These are phyloP conservation scores for Acleris cristana DNA, from an alignment of 2,888 invertebrate species.

Conservation along the genomic window DNA sequence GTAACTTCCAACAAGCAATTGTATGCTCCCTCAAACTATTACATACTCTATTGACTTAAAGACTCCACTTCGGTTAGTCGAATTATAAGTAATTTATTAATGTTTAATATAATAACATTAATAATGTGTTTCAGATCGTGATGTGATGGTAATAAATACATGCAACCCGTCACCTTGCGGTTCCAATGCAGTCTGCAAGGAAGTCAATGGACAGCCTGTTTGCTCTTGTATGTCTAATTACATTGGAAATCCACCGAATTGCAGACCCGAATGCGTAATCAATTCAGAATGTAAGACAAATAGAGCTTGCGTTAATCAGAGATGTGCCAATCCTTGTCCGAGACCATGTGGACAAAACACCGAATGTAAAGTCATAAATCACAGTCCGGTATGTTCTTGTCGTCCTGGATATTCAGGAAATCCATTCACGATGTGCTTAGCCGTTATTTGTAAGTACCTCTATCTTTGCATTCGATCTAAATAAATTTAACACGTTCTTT, in stretches of 20 bases:
- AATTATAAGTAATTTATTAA: constrained; percentile 7
- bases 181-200: constrained; percentile 88
- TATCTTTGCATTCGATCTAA: neutral
- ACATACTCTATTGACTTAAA: too few species aligned
- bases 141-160: constrained; percentile 75
- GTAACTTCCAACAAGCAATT: too few species aligned
- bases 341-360: constrained; percentile 87
- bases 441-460: constrained; percentile 81
- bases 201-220: constrained; percentile 87
- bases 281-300: constrained; percentile 86
- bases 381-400: constrained; percentile 89
- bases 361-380: constrained; percentile 87
- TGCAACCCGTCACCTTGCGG: constrained; percentile 91
- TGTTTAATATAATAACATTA: constrained; percentile 1
- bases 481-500: too few species aligned
- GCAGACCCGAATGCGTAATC: constrained; percentile 86
- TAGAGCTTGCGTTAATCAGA: constrained; percentile 87
- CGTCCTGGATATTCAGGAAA: constrained; percentile 86
- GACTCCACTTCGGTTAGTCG: neutral
- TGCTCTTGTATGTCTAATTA: constrained; percentile 88
- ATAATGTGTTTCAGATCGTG: constrained; percentile 59
- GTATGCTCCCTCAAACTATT: too few species aligned
- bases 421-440: constrained; percentile 86
- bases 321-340: constrained; percentile 88
- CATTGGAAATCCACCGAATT: constrained; percentile 86